These are phyloP conservation scores for Polia nebulosa DNA, from an alignment of 2,888 invertebrate species.

Conservation along the genomic window DNA sequence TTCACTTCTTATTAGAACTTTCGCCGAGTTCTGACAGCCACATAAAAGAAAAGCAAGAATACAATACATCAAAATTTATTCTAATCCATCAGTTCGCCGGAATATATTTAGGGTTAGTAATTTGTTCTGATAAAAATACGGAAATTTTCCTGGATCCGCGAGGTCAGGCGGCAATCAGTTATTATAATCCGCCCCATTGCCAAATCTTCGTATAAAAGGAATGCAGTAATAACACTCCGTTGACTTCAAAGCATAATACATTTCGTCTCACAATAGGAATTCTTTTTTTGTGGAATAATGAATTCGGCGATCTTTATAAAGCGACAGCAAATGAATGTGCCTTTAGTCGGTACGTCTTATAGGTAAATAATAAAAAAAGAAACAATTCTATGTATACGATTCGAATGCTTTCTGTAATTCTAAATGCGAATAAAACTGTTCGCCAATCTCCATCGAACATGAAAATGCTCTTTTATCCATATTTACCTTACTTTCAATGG, in stretches of 20 bases:
- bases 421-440: constrained; percentile 36
- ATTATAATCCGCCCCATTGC: constrained; percentile 64
- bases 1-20: constrained; percentile 7
- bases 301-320: constrained; percentile 47
- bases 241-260: constrained; percentile 63
- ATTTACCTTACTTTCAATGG: constrained; percentile 57
- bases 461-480: constrained; percentile 55
- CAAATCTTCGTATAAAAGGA: constrained; percentile 62
- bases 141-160: constrained; percentile 46
- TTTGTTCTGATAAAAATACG: constrained; percentile 62
- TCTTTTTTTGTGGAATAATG: constrained; percentile 56
- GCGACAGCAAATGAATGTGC: constrained; percentile 30
- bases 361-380: constrained; percentile 16
- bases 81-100: constrained; percentile 53
- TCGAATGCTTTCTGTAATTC: constrained; percentile 24
- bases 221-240: constrained; percentile 66
- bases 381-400: constrained; percentile 20
- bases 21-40: constrained; percentile 15
- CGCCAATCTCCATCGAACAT: constrained; percentile 51
- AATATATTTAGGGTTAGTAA: constrained; percentile 58
- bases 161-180: constrained; percentile 66
- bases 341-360: background rate
- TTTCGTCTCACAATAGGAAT: constrained; percentile 51
- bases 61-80: constrained; percentile 52
- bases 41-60: constrained; percentile 38